phyloP scores from a whole-genome alignment of 1,140 invertebrate species.

The Protaetia brevitarsis region DNA sequence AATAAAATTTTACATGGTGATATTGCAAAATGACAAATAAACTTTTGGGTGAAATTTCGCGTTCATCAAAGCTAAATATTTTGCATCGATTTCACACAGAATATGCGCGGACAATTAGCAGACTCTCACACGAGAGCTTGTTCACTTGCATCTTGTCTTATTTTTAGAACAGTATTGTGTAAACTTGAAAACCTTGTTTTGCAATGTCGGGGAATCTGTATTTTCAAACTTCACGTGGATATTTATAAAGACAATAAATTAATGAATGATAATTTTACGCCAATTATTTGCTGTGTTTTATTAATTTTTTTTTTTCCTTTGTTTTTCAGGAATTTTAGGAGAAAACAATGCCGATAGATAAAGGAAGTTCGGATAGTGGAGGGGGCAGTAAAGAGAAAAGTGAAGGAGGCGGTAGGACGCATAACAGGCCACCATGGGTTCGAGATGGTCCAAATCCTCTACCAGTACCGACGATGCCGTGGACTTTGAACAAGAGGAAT shows the following conservation, averaged over 20 bases:
- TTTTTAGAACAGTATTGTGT: slow-evolving; percentile 3
- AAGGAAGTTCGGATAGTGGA: neutral
- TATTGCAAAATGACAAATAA: too few relatives aligned
- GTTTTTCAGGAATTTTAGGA: neutral
- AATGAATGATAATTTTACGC: neutral
- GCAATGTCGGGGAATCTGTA: too few relatives aligned
- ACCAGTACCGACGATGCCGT: slow-evolving; percentile 58
- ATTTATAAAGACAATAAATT: too few relatives aligned
- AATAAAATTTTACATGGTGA: too few relatives aligned
- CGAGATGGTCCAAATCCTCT: slow-evolving; percentile 64
- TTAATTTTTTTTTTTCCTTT: neutral
- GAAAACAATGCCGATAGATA: neutral
- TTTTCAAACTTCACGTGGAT: too few relatives aligned
- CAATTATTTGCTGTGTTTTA: neutral
- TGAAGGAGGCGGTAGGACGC: slow-evolving; percentile 48
- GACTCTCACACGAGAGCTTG: too few relatives aligned
- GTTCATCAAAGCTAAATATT: too few relatives aligned
- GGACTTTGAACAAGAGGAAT: slow-evolving; percentile 55
- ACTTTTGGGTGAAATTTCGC: too few relatives aligned
- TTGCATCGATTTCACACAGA: too few relatives aligned
- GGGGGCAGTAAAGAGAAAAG: slow-evolving; percentile 8
- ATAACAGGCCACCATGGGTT: slow-evolving; percentile 78
- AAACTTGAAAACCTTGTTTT: neutral
- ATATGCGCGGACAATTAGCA: too few relatives aligned
- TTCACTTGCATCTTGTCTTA: neutral